Percentiles rank a stretch among this genome's conserved stretches.
phyloP scores from a whole-genome alignment of 2,888 invertebrate genomes.

The Melanotus villosus region DNA sequence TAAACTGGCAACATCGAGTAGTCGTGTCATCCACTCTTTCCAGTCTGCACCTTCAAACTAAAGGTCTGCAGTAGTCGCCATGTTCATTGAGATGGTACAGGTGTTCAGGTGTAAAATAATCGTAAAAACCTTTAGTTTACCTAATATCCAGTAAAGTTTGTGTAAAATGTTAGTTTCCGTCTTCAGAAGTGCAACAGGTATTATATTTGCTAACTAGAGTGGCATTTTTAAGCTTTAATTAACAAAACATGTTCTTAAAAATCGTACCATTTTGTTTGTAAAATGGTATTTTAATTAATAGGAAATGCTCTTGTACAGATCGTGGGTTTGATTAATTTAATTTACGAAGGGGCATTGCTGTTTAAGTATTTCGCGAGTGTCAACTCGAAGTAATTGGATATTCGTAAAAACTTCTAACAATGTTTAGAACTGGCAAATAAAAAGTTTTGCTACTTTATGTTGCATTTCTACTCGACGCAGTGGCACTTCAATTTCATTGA shows the following conservation, averaged over 20 bases:
- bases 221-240: too few species aligned
- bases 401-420: background rate
- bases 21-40: constrained; percentile 15
- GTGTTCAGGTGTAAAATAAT: constrained; percentile 38
- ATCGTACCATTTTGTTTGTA: background rate
- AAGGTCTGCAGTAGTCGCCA: constrained; percentile 36
- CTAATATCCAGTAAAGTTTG: too few species aligned
- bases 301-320: too few species aligned
- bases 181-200: constrained; percentile 51
- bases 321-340: too few species aligned
- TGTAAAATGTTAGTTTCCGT: constrained; percentile 51
- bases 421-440: background rate
- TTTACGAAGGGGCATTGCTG: too few species aligned
- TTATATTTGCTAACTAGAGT: background rate
- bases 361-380: too few species aligned
- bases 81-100: constrained; percentile 41
- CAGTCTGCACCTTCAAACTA: constrained; percentile 17
- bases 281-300: constrained; percentile 7
- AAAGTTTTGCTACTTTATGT: background rate
- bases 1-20: constrained; percentile 7
- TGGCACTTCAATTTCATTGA: constrained; percentile 23
- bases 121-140: constrained; percentile 5
- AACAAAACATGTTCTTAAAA: too few species aligned
- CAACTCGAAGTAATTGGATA: too few species aligned
- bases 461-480: constrained; percentile 1